Conservation (phyloP, 2,888 invertebrate species). For the Pterostichus madidus region DNA sequence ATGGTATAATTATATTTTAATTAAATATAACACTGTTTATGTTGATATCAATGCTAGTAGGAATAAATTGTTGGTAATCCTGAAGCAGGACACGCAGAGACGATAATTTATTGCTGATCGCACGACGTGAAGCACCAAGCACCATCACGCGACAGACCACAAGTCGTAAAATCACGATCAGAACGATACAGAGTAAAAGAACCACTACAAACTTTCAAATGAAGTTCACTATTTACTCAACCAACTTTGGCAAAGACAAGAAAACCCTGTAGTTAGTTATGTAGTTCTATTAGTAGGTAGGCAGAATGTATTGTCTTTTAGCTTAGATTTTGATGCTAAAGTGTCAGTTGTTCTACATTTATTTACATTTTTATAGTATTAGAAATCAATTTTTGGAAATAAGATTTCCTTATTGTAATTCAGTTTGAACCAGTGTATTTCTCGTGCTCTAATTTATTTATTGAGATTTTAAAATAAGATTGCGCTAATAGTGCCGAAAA, state of each 20-base stretch:
- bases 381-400: no score
- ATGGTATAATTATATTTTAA: constrained; percentile 23
- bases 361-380: neutral
- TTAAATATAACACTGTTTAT: constrained; percentile 13
- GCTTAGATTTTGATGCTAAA: neutral
- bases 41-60: constrained; percentile 11
- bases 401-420: no score
- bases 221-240: constrained; percentile 39
- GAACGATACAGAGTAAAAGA: constrained; percentile 39
- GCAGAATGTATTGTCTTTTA: constrained; percentile 2
- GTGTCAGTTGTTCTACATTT: no score
- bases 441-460: no score
- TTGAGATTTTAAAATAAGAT: no score
- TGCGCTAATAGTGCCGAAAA: no score
- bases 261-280: constrained; percentile 29
- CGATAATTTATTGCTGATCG: constrained; percentile 35
- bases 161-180: constrained; percentile 46
- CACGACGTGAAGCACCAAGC: constrained; percentile 24
- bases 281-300: constrained; percentile 24
- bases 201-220: constrained; percentile 44
- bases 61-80: constrained; percentile 10
- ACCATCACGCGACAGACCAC: constrained; percentile 40
- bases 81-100: constrained; percentile 17
- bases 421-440: no score
- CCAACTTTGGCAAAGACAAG: constrained; percentile 14